Evolutionary conservation across 2,888 invertebrate species (phyloP), one percentile per base, ranked within the genome.

Genomic region (Ischnus inquisitorius): DNA sequence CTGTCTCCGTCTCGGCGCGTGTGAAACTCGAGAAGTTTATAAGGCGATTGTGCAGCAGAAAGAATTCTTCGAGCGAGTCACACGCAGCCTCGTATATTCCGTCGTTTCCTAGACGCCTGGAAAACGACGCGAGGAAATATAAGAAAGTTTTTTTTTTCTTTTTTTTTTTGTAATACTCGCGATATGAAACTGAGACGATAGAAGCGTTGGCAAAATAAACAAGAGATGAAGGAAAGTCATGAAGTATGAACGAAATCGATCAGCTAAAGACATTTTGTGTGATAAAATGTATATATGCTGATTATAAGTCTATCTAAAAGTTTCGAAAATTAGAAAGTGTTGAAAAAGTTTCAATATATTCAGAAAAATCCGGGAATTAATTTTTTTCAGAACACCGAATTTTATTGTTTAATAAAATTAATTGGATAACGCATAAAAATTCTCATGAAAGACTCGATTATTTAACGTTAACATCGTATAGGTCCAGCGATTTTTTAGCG

Each of bases 11-110:
- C 68, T 39, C 68, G 57, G 25, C 69, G 68, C 41, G 43, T 69
- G 65, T 75, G 84, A 82, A 82, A 84, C 82, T 84, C 72, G 82
- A 84, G 82, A 84, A 82, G 84, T 82, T 84, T 82, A 78, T 82
- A 82, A 84, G 84, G 57, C 82, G 79, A 82, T 84, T 79, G 65
- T 72, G 74, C 79, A 67, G 78, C 57, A 54, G 60, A 72, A 75
- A 84, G 78, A 78, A 80, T 79, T 83, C 67, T 76, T 60, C 64
- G 65, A 28, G 71, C 71, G 71, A 76, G 62, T 79, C 79, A 67
- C 75, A 75, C 67, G 67, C 62, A 34, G 34, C 51, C 51, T 76
- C 72, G 83, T 76, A 76, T 65, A 83, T 83, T 72, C 69, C 65
- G 69, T 60, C 6, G 68, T 34, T 12, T 14, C 43, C 72, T 46